Evolutionary conservation across 2,113 vertebrate species (phyloP).

Genomic region (Pachyramphus minor): DNA sequence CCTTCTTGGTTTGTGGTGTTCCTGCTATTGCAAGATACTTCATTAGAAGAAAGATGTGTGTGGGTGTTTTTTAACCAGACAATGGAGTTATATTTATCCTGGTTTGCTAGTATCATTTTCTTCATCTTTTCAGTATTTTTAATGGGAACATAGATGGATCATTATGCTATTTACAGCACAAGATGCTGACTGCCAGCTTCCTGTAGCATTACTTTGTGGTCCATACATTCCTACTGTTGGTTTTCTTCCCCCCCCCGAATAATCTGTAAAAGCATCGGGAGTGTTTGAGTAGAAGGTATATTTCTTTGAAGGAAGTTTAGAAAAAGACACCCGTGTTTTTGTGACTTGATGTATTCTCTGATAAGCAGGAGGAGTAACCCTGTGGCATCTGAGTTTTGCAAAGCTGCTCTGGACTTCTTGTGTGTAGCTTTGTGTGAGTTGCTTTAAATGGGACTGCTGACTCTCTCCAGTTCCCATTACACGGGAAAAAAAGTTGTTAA

Average conservation of each 20-base stretch:
- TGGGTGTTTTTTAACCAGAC: not conserved
- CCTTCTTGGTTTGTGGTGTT: not conserved
- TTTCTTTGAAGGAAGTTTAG: not conserved
- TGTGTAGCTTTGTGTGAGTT: not conserved
- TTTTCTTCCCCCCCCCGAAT: not conserved
- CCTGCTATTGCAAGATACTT: not conserved
- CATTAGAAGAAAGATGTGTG: not conserved
- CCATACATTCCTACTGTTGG: not conserved
- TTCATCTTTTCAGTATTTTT: not conserved
- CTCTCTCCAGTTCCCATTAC: not conserved
- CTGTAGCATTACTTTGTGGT: not conserved
- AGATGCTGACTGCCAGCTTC: not conserved
- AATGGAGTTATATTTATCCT: not conserved
- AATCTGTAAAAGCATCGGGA: not conserved
- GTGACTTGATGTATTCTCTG: not conserved
- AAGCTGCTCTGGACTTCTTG: not conserved
- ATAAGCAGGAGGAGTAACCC: slow-evolving; percentile 3
- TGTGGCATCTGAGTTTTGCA: not conserved
- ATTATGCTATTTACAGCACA: not conserved
- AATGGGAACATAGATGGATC: not conserved
- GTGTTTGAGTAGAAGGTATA: not conserved
- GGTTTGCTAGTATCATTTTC: not conserved
- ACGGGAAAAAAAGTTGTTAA: not conserved
- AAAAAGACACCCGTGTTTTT: not conserved
- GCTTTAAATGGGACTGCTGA: not conserved